Evolutionary conservation across 1,140 invertebrate species (phyloP).

Genomic region (Phortica variegata): DNA sequence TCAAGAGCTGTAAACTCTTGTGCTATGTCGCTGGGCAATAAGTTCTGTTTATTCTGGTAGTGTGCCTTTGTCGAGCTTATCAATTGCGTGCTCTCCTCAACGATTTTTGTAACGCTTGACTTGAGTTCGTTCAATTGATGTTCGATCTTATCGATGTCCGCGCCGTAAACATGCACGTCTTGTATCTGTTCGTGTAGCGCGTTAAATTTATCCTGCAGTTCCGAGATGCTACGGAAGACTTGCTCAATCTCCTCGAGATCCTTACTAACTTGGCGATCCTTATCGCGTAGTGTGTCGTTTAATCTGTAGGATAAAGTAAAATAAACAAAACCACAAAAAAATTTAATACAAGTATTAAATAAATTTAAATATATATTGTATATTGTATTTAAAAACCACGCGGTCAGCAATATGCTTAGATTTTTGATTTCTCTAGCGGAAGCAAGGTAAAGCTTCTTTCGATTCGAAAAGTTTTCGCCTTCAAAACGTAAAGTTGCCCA

Average conservation of each 20-base stretch:
- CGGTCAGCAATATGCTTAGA: constrained; percentile 29
- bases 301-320: constrained; percentile 47
- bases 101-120: constrained; percentile 59
- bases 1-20: constrained; percentile 76
- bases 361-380: background rate
- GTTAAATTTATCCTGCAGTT: constrained; percentile 66
- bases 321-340: background rate
- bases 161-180: constrained; percentile 72
- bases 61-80: constrained; percentile 66
- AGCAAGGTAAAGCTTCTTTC: constrained; percentile 13
- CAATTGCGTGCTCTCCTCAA: constrained; percentile 65
- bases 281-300: constrained; percentile 61
- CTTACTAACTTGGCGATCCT: constrained; percentile 62
- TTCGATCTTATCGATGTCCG: constrained; percentile 64
- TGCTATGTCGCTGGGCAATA: constrained; percentile 72
- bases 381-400: constrained; percentile 33
- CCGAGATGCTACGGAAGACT: constrained; percentile 65
- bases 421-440: constrained; percentile 9
- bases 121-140: constrained; percentile 58
- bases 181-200: constrained; percentile 65
- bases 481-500: too few relatives aligned
- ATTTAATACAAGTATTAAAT: constrained; percentile 1
- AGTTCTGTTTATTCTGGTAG: constrained; percentile 69
- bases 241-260: constrained; percentile 64
- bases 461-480: background rate